Evolutionary conservation across 2,797 vertebrate species (phyloP).

Genomic region (Dermochelys coriacea): DNA sequence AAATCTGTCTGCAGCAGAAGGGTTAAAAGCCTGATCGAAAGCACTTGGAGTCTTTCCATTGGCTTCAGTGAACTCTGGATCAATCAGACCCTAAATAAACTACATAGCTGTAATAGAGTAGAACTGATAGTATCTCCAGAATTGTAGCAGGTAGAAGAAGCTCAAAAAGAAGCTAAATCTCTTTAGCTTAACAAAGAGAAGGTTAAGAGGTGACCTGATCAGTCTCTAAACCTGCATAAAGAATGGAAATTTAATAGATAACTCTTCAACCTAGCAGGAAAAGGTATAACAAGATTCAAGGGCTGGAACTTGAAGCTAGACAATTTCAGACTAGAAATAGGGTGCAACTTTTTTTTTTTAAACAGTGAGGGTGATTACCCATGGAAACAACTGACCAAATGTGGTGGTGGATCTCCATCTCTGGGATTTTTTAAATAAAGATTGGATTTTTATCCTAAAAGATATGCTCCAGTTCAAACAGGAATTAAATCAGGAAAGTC

Average conservation of each 20-base stretch:
- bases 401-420: accelerated
- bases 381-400: neutral
- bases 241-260: too few species aligned
- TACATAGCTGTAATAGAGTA: neutral
- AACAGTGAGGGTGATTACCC: neutral
- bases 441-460: accelerated
- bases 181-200: neutral
- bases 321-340: neutral
- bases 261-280: neutral
- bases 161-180: neutral
- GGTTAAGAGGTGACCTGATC: too few species aligned
- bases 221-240: neutral
- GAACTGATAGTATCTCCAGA: neutral
- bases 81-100: neutral
- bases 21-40: neutral
- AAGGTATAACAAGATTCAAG: neutral
- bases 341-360: neutral
- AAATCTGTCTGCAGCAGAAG: neutral
- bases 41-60: neutral
- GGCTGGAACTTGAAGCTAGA: neutral
- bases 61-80: neutral
- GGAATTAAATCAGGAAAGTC: accelerated
- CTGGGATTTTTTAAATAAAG: neutral
- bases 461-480: accelerated
- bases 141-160: neutral